Evolutionary conservation across 2,797 vertebrate species (phyloP).

Genomic region (Vipera ursinii): DNA sequence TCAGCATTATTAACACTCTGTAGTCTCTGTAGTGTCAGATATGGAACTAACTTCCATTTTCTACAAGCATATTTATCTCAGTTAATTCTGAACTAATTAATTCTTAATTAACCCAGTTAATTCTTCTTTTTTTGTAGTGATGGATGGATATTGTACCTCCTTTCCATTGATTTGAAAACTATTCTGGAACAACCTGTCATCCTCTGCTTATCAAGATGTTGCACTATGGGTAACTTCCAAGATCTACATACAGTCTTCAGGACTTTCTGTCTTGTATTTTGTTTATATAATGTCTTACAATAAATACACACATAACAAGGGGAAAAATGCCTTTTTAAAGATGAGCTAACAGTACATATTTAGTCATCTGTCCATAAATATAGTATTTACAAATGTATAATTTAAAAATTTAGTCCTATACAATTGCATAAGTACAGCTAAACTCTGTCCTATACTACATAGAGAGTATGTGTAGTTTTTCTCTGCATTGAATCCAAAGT

Average conservation of each 20-base stretch:
- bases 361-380: background rate
- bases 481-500: background rate
- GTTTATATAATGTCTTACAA: background rate
- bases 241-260: background rate
- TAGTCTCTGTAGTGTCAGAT: background rate
- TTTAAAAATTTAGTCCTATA: background rate
- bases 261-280: background rate
- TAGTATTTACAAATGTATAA: background rate
- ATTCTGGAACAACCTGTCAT: background rate
- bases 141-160: background rate
- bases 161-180: background rate
- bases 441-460: background rate
- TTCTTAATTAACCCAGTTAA: background rate
- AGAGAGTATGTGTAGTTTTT: background rate
- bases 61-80: background rate
- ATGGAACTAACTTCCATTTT: background rate
- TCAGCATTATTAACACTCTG: background rate
- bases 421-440: background rate
- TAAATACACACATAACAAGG: conserved; percentile 28
- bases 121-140: background rate
- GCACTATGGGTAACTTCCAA: background rate
- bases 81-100: background rate
- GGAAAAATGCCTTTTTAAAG: conserved; percentile 21
- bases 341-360: background rate
- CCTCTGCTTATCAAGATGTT: background rate